phyloP scores from a whole-genome alignment of 2,888 invertebrate species.

The Doris montereyensis region DNA sequence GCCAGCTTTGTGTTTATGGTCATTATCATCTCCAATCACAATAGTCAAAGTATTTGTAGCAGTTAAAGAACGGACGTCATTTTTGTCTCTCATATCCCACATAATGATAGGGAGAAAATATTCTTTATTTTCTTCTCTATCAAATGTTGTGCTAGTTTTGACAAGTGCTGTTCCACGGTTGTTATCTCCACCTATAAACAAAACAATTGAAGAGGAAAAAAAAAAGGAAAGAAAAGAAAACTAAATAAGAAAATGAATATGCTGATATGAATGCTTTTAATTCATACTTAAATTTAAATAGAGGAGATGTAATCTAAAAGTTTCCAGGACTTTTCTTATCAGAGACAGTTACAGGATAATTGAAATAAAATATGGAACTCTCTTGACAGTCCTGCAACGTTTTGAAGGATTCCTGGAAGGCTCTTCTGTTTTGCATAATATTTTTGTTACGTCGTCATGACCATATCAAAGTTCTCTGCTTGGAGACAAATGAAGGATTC shows the following conservation, averaged over 20 bases:
- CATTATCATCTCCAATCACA: constrained; percentile 97
- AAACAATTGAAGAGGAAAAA: background rate
- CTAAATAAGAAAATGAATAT: background rate
- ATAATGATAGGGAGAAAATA: constrained; percentile 97
- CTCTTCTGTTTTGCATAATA: too few species aligned
- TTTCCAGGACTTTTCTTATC: too few species aligned
- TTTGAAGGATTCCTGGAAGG: too few species aligned
- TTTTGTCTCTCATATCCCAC: constrained; percentile 89
- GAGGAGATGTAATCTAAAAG: too few species aligned
- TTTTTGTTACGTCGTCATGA: too few species aligned
- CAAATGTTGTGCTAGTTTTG: constrained; percentile 91
- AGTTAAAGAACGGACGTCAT: constrained; percentile 76
- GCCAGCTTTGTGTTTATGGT: constrained; percentile 98
- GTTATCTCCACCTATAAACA: constrained; percentile 56
- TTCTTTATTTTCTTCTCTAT: constrained; percentile 95
- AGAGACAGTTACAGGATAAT: too few species aligned
- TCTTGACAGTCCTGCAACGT: too few species aligned
- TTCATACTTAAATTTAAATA: too few species aligned
- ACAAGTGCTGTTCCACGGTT: constrained; percentile 94
- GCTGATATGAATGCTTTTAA: too few species aligned
- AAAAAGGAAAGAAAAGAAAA: background rate
- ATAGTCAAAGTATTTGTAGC: constrained; percentile 96
- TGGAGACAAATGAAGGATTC: too few species aligned
- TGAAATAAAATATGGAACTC: too few species aligned
- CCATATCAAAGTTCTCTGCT: too few species aligned